phyloP scores from a whole-genome alignment of 2,797 vertebrate species.

The Sphaeramia orbicularis region DNA sequence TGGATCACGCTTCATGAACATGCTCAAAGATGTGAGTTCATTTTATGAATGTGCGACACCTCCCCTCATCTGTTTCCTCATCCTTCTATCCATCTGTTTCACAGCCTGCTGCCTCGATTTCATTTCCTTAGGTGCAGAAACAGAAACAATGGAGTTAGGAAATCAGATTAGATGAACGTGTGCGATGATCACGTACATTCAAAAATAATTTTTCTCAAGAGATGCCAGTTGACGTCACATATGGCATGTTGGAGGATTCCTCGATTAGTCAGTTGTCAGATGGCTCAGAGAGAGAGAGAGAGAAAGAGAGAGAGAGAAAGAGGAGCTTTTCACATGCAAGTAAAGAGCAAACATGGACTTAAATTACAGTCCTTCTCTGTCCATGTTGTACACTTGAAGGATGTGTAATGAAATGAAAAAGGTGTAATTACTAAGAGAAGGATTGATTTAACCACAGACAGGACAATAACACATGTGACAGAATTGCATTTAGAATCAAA shows the following conservation, averaged over 20 bases:
- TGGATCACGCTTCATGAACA: constrained; percentile 94
- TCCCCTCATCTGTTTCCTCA: too few species aligned
- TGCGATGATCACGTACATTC: constrained; percentile 23
- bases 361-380: too few species aligned
- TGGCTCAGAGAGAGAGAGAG: too few species aligned
- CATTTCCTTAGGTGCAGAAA: constrained; percentile 37
- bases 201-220: constrained; percentile 26
- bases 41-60: constrained; percentile 24
- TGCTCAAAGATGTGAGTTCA: constrained; percentile 93
- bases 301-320: too few species aligned
- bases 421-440: constrained; percentile 11
- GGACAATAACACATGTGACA: constrained; percentile 18
- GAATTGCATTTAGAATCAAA: constrained; percentile 19
- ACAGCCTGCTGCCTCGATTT: constrained; percentile 41
- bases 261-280: constrained; percentile 18
- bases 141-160: constrained; percentile 50
- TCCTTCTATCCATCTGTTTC: constrained; percentile 34
- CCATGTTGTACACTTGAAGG: background rate
- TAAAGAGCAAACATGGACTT: too few species aligned
- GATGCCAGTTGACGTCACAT: constrained; percentile 24
- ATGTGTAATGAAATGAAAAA: constrained; percentile 19
- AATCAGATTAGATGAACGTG: constrained; percentile 37
- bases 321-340: too few species aligned
- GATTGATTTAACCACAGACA: constrained; percentile 36
- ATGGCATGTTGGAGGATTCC: constrained; percentile 4